Evolutionary conservation across 2,888 invertebrate genomes (phyloP).

Genomic region (Volucella bombylans): DNA sequence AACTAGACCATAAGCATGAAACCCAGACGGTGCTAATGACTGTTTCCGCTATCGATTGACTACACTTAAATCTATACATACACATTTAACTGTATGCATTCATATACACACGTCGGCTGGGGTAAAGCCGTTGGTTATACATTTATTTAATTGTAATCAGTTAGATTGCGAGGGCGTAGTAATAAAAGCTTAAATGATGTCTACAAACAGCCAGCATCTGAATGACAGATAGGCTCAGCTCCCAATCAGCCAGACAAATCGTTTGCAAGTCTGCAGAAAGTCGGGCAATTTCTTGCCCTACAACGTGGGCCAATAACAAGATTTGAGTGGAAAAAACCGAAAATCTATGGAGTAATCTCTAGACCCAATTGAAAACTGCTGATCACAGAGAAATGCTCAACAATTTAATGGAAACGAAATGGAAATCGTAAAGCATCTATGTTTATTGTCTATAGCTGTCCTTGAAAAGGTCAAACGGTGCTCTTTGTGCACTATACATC

Average conservation of each 20-base stretch:
- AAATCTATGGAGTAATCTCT: no score
- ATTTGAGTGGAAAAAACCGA: no score
- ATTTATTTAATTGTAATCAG: slow-evolving; percentile 33
- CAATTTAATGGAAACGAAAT: no score
- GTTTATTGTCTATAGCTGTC: no score
- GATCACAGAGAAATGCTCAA: no score
- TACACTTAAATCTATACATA: no score
- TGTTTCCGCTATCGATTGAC: slow-evolving; percentile 6
- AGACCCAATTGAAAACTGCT: no score
- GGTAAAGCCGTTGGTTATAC: not conserved
- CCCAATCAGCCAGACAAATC: not conserved
- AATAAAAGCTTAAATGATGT: slow-evolving; percentile 18
- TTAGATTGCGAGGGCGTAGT: slow-evolving; percentile 43
- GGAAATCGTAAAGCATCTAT: no score
- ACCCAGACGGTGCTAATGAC: slow-evolving; percentile 42
- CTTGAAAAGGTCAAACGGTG: no score
- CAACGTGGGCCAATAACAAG: not conserved
- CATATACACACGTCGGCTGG: not conserved
- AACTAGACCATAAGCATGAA: slow-evolving; percentile 30
- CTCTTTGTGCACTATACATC: no score
- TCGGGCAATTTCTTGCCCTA: not conserved
- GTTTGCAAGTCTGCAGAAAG: not conserved
- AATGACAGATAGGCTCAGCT: slow-evolving; percentile 7
- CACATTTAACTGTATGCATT: no score
- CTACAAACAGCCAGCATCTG: slow-evolving; percentile 17